phyloP scores from a whole-genome alignment of 2,888 invertebrate genomes.

The Micoletzkya japonica region DNA sequence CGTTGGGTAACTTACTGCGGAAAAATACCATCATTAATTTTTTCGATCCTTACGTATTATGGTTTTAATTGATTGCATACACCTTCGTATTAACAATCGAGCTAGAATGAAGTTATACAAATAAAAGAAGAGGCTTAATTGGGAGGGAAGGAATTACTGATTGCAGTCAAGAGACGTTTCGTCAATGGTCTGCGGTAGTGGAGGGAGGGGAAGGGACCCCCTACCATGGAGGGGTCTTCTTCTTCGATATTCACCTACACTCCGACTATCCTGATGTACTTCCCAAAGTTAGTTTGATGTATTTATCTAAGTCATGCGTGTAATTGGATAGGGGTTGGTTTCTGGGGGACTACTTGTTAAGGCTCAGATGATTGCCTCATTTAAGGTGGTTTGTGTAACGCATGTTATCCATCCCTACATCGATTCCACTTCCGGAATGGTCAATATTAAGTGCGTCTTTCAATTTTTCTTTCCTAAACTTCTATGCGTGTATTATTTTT shows the following conservation, averaged over 20 bases:
- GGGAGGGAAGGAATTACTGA: too few species aligned
- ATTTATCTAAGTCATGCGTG: background rate
- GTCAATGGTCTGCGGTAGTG: constrained; percentile 1
- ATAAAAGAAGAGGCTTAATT: background rate
- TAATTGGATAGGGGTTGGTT: background rate
- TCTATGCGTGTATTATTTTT: too few species aligned
- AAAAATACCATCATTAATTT: background rate
- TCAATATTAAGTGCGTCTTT: too few species aligned
- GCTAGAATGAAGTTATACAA: background rate
- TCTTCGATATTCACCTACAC: constrained; percentile 18
- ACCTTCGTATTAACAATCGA: too few species aligned
- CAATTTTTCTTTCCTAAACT: too few species aligned
- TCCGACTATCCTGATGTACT: constrained; percentile 5
- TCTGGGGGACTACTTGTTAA: background rate
- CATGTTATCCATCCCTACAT: constrained; percentile 15
- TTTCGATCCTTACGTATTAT: background rate
- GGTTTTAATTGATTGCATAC: too few species aligned
- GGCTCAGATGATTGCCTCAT: background rate
- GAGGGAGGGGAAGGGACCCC: background rate
- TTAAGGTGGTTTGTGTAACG: constrained; percentile 6
- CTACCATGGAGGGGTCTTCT: constrained; percentile 15
- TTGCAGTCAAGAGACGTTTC: constrained; percentile 6
- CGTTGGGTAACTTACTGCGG: too few species aligned
- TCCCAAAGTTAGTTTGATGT: background rate
- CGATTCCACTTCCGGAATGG: background rate